A percentile compares a stretch with the other conserved stretches of the same genome.
These are phyloP conservation scores for Drosophila murphyi DNA, from an alignment of 1,140 invertebrate species.

Conservation along the genomic window DNA sequence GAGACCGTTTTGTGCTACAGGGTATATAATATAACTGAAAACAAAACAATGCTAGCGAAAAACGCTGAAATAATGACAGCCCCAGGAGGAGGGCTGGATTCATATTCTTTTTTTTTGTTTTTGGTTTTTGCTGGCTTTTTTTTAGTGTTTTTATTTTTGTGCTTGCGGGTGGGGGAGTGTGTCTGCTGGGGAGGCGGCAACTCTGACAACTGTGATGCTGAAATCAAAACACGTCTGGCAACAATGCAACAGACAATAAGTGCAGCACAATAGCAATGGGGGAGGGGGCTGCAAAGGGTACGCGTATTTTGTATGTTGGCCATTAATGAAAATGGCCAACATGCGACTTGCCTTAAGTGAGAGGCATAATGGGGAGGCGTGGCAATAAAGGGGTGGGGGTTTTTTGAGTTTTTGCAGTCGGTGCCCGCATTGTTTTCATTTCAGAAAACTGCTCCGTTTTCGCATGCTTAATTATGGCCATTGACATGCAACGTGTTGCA, in stretches of 20 bases:
- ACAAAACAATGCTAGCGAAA: slow-evolving; percentile 50
- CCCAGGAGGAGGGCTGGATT: slow-evolving; percentile 58
- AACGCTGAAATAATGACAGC: slow-evolving; percentile 77
- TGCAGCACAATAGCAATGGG: slow-evolving; percentile 54
- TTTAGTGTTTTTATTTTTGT: not conserved
- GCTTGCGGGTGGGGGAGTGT: not conserved
- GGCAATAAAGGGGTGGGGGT: too few relatives aligned
- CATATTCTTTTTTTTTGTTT: slow-evolving; percentile 25
- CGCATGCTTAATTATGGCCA: slow-evolving; percentile 80
- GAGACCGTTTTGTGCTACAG: slow-evolving; percentile 10
- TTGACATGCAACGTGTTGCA: slow-evolving; percentile 82
- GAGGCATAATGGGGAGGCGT: not conserved
- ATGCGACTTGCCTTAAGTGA: slow-evolving; percentile 14
- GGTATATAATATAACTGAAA: slow-evolving; percentile 40
- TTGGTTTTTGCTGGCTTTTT: not conserved
- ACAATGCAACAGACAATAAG: slow-evolving; percentile 68
- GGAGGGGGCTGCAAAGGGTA: slow-evolving; percentile 9
- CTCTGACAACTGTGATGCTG: slow-evolving; percentile 64
- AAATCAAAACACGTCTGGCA: slow-evolving; percentile 75
- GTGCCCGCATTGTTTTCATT: slow-evolving; percentile 77
- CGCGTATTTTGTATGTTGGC: slow-evolving; percentile 55
- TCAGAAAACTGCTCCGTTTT: slow-evolving; percentile 69
- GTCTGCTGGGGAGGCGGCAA: slow-evolving; percentile 16
- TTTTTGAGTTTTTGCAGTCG: slow-evolving; percentile 6
- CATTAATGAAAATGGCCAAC: slow-evolving; percentile 80